Conservation (phyloP, 1,140 invertebrate genomes). For the Dermatophagoides farinae region DNA sequence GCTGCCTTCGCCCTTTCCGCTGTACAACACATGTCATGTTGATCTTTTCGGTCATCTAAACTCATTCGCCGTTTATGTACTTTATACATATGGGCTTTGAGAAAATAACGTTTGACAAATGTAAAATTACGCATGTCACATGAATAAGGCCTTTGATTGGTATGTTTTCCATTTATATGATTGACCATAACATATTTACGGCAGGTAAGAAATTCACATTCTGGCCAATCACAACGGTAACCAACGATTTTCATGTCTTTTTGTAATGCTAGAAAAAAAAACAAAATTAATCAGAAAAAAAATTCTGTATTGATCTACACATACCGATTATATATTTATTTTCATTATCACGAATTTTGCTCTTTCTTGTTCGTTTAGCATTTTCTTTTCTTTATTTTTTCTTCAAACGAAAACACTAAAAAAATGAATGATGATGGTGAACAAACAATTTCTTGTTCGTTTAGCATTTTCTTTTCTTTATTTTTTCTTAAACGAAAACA, state of each 20-base stretch:
- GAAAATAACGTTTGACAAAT: slow-evolving; percentile 1
- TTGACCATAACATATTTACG: slow-evolving; percentile 7
- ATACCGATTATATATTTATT: slow-evolving; percentile 4
- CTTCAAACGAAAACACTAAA: too few species aligned
- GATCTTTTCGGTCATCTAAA: neutral
- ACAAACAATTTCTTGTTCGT: too few species aligned
- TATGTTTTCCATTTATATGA: slow-evolving; percentile 5
- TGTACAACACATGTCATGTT: neutral
- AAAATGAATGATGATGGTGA: too few species aligned
- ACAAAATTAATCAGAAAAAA: neutral
- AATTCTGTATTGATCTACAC: neutral
- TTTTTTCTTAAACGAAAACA: too few species aligned
- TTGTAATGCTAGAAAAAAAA: neutral
- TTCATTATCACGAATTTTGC: neutral
- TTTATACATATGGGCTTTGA: slow-evolving; percentile 4
- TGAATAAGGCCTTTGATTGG: slow-evolving; percentile 1
- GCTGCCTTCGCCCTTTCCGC: too few species aligned
- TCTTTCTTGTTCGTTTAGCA: too few species aligned
- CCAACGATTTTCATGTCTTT: slow-evolving; percentile 6
- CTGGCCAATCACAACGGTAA: slow-evolving; percentile 3
- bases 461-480: too few species aligned
- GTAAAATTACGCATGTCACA: slow-evolving; percentile 2
- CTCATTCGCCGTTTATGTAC: slow-evolving; percentile 1
- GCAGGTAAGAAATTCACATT: slow-evolving; percentile 5
- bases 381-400: too few species aligned